phyloP scores from a whole-genome alignment of 2,888 invertebrate genomes.

The Perizoma affinitatum region DNA sequence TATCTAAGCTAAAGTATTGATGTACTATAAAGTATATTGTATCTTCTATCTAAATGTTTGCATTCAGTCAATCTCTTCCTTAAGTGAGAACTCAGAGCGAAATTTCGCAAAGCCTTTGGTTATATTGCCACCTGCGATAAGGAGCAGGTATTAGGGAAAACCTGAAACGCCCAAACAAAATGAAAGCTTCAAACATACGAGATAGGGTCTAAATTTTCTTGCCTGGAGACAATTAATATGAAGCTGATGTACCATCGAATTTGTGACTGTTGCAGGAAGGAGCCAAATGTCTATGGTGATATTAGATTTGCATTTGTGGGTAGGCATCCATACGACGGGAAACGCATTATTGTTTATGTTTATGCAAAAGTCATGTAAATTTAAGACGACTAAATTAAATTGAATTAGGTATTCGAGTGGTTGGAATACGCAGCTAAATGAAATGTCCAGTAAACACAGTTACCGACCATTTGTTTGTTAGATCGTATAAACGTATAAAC shows the following conservation, averaged over 20 bases:
- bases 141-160: slow-evolving; percentile 53
- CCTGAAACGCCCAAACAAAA: slow-evolving; percentile 38
- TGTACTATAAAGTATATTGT: too few species aligned
- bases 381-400: slow-evolving; percentile 2
- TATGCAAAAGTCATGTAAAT: slow-evolving; percentile 22
- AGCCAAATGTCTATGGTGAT: slow-evolving; percentile 46
- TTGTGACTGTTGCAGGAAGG: slow-evolving; percentile 57
- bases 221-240: slow-evolving; percentile 48
- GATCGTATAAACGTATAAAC: too few species aligned
- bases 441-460: too few species aligned
- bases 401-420: not conserved
- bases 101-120: slow-evolving; percentile 61
- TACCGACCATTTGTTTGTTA: too few species aligned
- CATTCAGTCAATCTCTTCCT: slow-evolving; percentile 31
- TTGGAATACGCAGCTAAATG: not conserved
- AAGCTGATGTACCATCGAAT: slow-evolving; percentile 51
- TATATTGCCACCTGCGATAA: slow-evolving; percentile 66
- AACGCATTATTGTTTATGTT: slow-evolving; percentile 23
- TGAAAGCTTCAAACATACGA: slow-evolving; percentile 28
- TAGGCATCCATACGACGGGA: slow-evolving; percentile 17
- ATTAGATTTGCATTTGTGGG: slow-evolving; percentile 47
- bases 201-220: slow-evolving; percentile 40
- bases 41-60: slow-evolving; percentile 7
- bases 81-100: slow-evolving; percentile 46
- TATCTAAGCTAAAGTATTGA: too few species aligned